Evolutionary conservation across 92 coral and sea anemone species (phyloP).

Genomic region (Parazoanthus atlanticus): DNA sequence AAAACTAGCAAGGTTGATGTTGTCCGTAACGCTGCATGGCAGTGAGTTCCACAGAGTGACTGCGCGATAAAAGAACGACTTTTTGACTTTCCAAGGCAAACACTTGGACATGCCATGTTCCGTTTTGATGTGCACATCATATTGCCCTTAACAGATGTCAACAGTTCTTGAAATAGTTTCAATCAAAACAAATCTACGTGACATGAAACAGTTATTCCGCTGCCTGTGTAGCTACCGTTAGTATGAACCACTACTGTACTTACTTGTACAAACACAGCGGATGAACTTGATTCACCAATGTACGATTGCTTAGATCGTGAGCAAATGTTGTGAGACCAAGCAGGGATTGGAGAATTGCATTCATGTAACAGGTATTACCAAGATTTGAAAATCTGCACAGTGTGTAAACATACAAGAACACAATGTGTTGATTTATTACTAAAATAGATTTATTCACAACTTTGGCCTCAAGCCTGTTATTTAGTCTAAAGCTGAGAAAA

Average conservation of each 20-base stretch:
- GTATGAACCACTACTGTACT: constrained; percentile 29
- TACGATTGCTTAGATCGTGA: constrained; percentile 80
- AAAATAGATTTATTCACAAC: too few species aligned
- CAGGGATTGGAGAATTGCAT: constrained; percentile 92
- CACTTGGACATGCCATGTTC: too few species aligned
- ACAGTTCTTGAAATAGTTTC: too few species aligned
- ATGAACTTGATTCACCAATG: constrained; percentile 54
- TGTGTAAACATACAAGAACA: not conserved
- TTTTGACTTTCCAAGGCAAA: too few species aligned
- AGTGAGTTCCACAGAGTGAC: too few species aligned
- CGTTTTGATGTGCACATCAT: too few species aligned
- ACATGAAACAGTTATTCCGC: not conserved
- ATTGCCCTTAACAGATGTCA: too few species aligned
- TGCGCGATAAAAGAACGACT: too few species aligned
- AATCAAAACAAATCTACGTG: too few species aligned
- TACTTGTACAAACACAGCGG: constrained; percentile 80
- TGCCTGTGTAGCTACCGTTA: not conserved
- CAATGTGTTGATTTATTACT: not conserved
- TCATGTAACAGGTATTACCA: constrained; percentile 98
- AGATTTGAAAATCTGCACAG: constrained; percentile 79
- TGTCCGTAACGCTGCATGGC: too few species aligned
- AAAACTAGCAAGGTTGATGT: too few species aligned
- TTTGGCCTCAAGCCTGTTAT: not conserved
- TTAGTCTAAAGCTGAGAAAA: too few species aligned
- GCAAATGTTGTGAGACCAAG: constrained; percentile 87